Conservation (phyloP, 2,113 vertebrate species). For the Siniperca chuatsi region DNA sequence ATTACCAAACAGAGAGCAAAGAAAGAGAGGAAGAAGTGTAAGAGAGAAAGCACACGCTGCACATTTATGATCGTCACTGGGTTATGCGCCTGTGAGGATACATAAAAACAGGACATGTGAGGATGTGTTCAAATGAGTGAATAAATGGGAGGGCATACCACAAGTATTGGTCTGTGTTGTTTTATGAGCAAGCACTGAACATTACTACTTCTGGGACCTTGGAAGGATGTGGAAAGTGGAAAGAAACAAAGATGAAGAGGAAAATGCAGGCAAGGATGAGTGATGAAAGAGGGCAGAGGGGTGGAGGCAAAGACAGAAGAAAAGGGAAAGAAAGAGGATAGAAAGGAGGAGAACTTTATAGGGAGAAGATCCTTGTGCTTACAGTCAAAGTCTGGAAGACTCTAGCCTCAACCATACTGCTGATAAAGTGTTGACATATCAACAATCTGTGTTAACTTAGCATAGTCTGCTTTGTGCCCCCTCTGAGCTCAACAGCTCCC, state of each 20-base stretch:
- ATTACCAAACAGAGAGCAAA: constrained; percentile 8
- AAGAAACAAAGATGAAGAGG: constrained; percentile 24
- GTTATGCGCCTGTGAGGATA: constrained; percentile 14
- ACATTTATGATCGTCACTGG: constrained; percentile 28
- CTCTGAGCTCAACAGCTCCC: constrained; percentile 33
- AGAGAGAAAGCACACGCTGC: not conserved
- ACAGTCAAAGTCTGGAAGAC: not conserved
- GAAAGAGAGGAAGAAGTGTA: constrained; percentile 11
- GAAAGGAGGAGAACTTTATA: constrained; percentile 11
- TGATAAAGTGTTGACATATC: constrained; percentile 40
- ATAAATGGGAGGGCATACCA: constrained; percentile 17
- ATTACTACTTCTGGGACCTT: constrained; percentile 27
- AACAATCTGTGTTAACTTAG: constrained; percentile 35
- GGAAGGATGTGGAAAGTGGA: constrained; percentile 17
- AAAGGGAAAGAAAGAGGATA: not conserved
- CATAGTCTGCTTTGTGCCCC: constrained; percentile 31
- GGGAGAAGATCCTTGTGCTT: not conserved
- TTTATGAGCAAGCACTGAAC: constrained; percentile 11
- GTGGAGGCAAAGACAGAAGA: not conserved
- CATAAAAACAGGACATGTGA: constrained; percentile 17
- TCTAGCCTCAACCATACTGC: not conserved
- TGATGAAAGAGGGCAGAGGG: not conserved
- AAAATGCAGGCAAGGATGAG: not conserved
- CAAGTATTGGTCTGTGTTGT: constrained; percentile 17
- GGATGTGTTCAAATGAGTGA: constrained; percentile 34